Conservation (phyloP, 2,797 vertebrate genomes). For the Amazona finschi region DNA sequence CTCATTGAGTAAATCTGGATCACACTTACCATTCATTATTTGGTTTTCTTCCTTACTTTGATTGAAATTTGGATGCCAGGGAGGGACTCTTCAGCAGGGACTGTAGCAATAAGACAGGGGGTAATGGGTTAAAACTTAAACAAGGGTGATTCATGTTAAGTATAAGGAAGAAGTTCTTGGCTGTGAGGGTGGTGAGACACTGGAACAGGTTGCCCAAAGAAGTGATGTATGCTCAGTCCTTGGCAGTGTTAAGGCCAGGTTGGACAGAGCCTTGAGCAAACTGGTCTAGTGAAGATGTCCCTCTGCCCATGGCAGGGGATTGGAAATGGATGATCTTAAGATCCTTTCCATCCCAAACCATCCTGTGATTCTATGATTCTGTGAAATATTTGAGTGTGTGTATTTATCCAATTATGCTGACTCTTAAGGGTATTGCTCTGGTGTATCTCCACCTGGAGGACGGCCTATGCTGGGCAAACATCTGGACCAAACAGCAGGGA, state of each 20-base stretch:
- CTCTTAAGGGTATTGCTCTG: neutral
- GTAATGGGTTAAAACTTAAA: neutral
- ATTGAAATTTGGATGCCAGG: neutral
- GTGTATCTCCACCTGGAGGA: neutral
- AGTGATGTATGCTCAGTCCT: neutral
- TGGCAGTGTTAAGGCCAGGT: neutral
- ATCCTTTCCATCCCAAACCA: neutral
- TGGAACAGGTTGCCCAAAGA: neutral
- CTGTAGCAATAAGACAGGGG: neutral
- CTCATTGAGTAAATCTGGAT: neutral
- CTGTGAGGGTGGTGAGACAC: neutral
- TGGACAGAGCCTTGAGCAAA: neutral
- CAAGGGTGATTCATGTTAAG: neutral
- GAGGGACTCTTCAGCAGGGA: neutral
- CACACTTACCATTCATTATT: neutral
- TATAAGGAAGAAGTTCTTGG: neutral
- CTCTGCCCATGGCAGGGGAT: neutral
- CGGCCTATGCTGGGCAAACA: neutral
- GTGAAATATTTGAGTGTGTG: neutral
- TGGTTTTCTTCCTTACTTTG: neutral
- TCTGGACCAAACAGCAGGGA: neutral
- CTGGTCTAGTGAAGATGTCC: neutral
- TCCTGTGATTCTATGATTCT: neutral
- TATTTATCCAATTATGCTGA: neutral
- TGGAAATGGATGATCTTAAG: neutral